Evolutionary conservation across 2,888 invertebrate species (phyloP).

Genomic region (Orthonychiurus folsomi): DNA sequence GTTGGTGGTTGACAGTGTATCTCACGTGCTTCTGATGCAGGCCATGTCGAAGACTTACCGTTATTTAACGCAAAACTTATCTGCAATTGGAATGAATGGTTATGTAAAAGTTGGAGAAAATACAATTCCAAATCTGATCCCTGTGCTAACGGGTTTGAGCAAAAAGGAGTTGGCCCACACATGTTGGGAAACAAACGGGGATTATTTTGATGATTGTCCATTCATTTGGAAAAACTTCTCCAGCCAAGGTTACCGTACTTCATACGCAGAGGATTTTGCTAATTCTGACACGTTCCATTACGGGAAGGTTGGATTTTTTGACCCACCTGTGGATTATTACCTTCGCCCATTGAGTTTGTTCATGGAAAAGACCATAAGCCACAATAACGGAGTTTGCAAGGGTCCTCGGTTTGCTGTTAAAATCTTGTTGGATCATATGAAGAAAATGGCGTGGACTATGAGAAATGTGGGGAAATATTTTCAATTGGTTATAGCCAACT

Average conservation of each 20-base stretch:
- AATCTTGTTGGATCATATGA: constrained; percentile 61
- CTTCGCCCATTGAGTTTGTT: constrained; percentile 43
- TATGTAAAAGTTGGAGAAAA: constrained; percentile 92
- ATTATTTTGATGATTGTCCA: constrained; percentile 66
- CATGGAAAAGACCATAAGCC: constrained; percentile 49
- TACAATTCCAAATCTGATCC: constrained; percentile 79
- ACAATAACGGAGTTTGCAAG: constrained; percentile 61
- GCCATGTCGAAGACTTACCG: constrained; percentile 61
- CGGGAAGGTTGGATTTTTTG: constrained; percentile 62
- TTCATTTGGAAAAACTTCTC: constrained; percentile 77
- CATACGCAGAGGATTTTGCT: constrained; percentile 74
- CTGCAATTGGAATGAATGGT: constrained; percentile 69
- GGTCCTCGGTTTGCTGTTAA: constrained; percentile 61
- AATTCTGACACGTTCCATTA: constrained; percentile 72
- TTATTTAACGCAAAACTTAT: constrained; percentile 52
- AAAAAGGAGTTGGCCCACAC: constrained; percentile 55
- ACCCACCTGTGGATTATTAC: constrained; percentile 78
- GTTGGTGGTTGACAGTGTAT: constrained; percentile 76
- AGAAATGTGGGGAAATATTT: constrained; percentile 55
- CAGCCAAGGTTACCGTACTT: constrained; percentile 62
- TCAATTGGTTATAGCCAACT: constrained; percentile 74
- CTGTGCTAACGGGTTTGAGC: constrained; percentile 64
- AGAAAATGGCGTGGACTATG: constrained; percentile 43
- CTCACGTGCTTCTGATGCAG: constrained; percentile 72
- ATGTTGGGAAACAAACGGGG: constrained; percentile 55